Evolutionary conservation across 1,140 invertebrate genomes (phyloP).

Genomic region (Caenorhabditis tropicalis): DNA sequence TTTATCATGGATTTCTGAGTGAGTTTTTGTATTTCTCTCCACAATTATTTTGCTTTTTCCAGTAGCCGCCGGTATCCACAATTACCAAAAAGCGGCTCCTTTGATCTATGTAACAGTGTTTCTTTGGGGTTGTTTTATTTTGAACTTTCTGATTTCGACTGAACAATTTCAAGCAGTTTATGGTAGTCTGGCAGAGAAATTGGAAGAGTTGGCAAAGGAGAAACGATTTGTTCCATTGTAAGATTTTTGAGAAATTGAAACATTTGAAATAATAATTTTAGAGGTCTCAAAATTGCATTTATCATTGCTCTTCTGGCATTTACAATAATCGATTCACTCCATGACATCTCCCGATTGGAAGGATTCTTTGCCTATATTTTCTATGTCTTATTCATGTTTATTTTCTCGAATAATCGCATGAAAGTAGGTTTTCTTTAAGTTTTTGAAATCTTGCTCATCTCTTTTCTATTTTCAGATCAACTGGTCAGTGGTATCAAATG

Average conservation of each 20-base stretch:
- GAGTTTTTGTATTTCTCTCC: neutral
- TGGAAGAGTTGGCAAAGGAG: slow-evolving; percentile 75
- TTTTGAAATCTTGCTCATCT: neutral
- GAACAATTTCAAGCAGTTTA: neutral
- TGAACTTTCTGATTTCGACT: slow-evolving; percentile 64
- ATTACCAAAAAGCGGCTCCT: slow-evolving; percentile 78
- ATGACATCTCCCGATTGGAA: slow-evolving; percentile 75
- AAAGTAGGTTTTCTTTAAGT: slow-evolving; percentile 44
- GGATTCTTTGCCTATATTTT: slow-evolving; percentile 71
- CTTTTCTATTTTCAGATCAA: slow-evolving; percentile 74
- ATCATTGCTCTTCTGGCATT: slow-evolving; percentile 75
- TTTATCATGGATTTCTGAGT: slow-evolving; percentile 55
- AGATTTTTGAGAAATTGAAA: neutral
- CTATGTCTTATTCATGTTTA: slow-evolving; percentile 70
- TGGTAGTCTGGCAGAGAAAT: neutral
- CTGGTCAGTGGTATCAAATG: slow-evolving; percentile 82
- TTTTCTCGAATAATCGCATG: slow-evolving; percentile 67
- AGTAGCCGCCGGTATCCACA: slow-evolving; percentile 64
- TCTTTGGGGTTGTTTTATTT: slow-evolving; percentile 77
- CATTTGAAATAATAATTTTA: slow-evolving; percentile 49
- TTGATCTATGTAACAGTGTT: slow-evolving; percentile 78
- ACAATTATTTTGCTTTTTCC: slow-evolving; percentile 1
- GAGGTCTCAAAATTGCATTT: slow-evolving; percentile 61
- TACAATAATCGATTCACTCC: slow-evolving; percentile 76
- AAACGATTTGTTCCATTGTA: neutral